These are phyloP conservation scores for Benitochromis conjunctus DNA, from an alignment of 2,113 vertebrate species.

Conservation along the genomic window DNA sequence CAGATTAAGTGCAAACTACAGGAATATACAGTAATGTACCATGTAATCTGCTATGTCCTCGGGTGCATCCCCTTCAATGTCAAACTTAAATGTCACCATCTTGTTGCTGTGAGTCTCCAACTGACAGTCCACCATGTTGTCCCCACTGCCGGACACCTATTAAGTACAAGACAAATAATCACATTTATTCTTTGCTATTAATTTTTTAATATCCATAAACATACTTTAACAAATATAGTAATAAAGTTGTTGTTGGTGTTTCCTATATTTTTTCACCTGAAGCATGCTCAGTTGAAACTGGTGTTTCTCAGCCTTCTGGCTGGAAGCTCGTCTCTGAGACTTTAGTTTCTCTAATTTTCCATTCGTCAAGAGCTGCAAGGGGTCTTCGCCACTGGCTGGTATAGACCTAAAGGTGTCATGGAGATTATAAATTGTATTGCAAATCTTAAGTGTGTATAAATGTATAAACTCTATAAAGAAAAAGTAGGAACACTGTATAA, in stretches of 20 bases:
- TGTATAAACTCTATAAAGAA: background rate
- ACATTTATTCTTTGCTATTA: background rate
- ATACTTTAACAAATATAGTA: background rate
- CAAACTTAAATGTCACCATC: constrained; percentile 95
- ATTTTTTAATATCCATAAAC: background rate
- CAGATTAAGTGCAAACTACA: background rate
- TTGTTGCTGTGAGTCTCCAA: constrained; percentile 92
- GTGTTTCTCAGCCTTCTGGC: constrained; percentile 80
- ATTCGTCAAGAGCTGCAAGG: constrained; percentile 66
- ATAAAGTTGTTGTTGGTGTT: background rate
- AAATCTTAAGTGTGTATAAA: background rate
- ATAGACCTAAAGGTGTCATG: constrained; percentile 41
- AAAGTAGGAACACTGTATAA: background rate
- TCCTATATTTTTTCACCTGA: constrained; percentile 68
- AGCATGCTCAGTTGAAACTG: constrained; percentile 87
- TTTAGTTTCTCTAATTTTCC: constrained; percentile 82
- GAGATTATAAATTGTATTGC: background rate
- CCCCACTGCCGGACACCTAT: constrained; percentile 84
- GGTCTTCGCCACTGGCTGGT: constrained; percentile 62
- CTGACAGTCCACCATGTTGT: constrained; percentile 93
- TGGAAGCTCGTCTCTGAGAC: constrained; percentile 78
- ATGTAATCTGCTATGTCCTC: constrained; percentile 92
- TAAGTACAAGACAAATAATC: background rate
- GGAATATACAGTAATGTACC: constrained; percentile 59
- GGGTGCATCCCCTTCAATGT: constrained; percentile 87